Evolutionary conservation across 2,113 vertebrate genomes (phyloP).

Genomic region (Daboia siamensis): DNA sequence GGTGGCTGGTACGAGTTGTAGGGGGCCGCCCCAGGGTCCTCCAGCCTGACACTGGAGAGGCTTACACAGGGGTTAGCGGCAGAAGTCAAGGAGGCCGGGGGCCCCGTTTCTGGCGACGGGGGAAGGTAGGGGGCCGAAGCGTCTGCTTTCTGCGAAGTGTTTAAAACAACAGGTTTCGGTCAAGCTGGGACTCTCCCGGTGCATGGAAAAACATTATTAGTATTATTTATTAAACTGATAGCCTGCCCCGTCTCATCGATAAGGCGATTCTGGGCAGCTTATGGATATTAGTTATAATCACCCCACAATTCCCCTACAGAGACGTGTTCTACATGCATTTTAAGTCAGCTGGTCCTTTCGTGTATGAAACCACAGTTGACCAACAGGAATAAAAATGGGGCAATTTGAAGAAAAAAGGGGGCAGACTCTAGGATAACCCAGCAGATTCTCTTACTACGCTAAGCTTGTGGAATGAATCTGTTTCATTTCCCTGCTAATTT

Average conservation of each 20-base stretch:
- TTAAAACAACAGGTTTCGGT: slow-evolving; percentile 78
- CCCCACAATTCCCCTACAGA: neutral
- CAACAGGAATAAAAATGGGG: neutral
- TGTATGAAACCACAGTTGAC: too few relatives aligned
- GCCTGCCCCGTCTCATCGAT: neutral
- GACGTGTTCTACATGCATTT: neutral
- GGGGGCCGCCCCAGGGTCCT: slow-evolving; percentile 84
- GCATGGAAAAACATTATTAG: slow-evolving; percentile 23
- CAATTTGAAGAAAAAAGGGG: neutral
- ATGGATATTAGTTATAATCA: neutral
- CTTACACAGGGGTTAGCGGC: slow-evolving; percentile 84
- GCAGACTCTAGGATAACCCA: accelerated
- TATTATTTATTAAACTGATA: neutral
- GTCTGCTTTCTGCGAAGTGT: slow-evolving; percentile 98
- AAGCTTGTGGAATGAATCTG: neutral
- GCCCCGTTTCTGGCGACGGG: slow-evolving; percentile 81
- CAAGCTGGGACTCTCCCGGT: slow-evolving; percentile 42
- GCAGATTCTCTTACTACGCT: neutral
- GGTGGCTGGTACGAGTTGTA: slow-evolving; percentile 83
- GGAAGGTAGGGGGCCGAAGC: slow-evolving; percentile 88
- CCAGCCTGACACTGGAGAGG: slow-evolving; percentile 84
- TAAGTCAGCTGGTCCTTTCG: neutral
- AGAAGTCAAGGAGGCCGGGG: slow-evolving; percentile 81
- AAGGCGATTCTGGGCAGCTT: neutral
- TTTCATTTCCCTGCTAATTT: neutral